Conservation (phyloP, 2,797 vertebrate genomes). For the Manis crassicaudata region DNA sequence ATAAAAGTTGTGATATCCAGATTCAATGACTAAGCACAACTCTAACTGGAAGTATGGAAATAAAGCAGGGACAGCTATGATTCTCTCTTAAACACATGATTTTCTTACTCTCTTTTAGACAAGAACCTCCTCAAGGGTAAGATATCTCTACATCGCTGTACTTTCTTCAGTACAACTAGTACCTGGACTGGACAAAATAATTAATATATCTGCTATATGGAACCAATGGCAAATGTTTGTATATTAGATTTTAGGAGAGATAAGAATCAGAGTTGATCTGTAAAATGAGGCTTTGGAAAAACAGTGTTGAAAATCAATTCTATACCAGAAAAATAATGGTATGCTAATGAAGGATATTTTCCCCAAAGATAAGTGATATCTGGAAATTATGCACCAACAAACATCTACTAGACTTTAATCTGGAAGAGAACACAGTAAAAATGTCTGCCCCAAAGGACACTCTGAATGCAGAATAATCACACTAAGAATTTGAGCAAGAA, state of each 20-base stretch:
- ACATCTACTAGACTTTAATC: background rate
- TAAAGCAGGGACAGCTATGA: background rate
- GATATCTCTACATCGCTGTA: background rate
- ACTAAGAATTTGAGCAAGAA: conserved; percentile 13
- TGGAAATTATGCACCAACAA: conserved; percentile 51
- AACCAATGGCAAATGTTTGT: background rate
- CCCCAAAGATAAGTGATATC: conserved; percentile 26
- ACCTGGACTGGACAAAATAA: background rate
- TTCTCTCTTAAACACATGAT: background rate
- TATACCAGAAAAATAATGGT: conserved; percentile 36
- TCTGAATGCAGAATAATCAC: background rate
- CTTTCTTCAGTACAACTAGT: background rate
- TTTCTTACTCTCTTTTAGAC: background rate
- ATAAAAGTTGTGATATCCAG: background rate
- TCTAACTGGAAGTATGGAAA: background rate
- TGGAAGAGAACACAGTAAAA: background rate
- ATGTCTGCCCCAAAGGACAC: background rate
- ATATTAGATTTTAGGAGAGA: conserved; percentile 7
- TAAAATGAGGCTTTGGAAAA: conserved; percentile 30
- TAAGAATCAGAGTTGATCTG: background rate
- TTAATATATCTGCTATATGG: background rate
- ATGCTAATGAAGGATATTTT: conserved; percentile 2
- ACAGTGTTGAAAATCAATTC: background rate
- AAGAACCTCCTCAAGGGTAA: background rate
- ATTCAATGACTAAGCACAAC: background rate